Conservation (phyloP, 2,888 invertebrate genomes). For the Dolomedes plantarius region DNA sequence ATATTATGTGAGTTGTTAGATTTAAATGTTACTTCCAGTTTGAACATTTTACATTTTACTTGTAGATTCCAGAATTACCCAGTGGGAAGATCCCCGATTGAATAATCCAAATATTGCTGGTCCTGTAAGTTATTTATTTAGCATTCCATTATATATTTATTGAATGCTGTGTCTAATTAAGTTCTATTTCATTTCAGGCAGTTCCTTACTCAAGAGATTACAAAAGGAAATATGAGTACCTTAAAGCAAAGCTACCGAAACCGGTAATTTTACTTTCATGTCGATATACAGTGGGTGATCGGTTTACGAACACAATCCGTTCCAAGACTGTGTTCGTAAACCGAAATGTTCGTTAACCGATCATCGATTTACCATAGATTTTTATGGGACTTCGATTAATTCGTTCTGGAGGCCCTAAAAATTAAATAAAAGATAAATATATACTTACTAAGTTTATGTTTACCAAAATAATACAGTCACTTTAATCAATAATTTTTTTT, state of each 20-base stretch:
- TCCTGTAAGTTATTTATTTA: conserved; percentile 81
- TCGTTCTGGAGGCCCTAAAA: no score
- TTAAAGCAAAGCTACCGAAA: conserved; percentile 96
- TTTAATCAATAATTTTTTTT: no score
- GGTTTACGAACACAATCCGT: no score
- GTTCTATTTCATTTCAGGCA: conserved; percentile 80
- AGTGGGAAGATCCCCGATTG: conserved; percentile 99
- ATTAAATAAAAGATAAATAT: no score
- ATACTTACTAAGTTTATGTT: no score
- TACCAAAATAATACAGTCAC: no score
- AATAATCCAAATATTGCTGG: conserved; percentile 98
- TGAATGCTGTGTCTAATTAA: background rate
- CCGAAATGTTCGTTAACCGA: no score
- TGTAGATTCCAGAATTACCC: conserved; percentile 94
- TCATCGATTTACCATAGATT: no score
- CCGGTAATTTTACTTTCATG: conserved; percentile 82
- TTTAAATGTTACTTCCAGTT: background rate
- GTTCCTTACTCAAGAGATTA: conserved; percentile 99
- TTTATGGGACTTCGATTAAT: no score
- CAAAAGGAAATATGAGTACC: conserved; percentile 98
- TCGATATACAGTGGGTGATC: no score
- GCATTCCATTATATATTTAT: background rate
- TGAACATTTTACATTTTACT: background rate
- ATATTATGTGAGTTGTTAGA: background rate
- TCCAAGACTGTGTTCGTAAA: no score